A percentile compares a stretch with the other conserved stretches of the same genome.
These are phyloP conservation scores for Cryptoblepharus egeriae DNA, from an alignment of 2,797 vertebrate species.

Conservation along the genomic window DNA sequence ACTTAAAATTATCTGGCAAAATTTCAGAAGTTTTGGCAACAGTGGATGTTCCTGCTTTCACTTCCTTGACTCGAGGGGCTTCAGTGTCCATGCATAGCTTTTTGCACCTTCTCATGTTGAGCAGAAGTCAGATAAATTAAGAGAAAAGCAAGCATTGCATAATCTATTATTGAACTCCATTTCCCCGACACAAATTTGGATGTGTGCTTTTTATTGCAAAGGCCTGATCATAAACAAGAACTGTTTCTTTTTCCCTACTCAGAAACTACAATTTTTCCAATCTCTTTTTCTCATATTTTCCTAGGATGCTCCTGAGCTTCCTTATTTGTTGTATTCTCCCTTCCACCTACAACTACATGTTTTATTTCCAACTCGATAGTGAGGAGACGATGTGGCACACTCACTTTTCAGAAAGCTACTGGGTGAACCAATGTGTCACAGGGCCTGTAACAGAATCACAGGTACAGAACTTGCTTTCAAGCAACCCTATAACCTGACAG, in stretches of 20 bases:
- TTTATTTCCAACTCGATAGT: neutral
- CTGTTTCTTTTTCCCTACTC: conserved; percentile 1
- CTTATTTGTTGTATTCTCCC: neutral
- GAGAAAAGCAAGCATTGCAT: neutral
- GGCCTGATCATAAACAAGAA: neutral
- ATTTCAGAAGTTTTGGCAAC: neutral
- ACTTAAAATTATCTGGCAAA: neutral
- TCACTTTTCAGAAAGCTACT: neutral
- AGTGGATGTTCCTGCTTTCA: neutral
- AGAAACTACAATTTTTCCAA: neutral
- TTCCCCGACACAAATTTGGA: neutral
- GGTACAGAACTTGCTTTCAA: conserved; percentile 35
- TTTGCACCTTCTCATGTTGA: neutral
- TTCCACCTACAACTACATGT: conserved; percentile 5
- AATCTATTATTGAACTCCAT: neutral
- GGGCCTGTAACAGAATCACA: conserved; percentile 14
- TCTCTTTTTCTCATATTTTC: conserved; percentile 9
- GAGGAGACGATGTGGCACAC: neutral
- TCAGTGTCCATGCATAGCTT: neutral
- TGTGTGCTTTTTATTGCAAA: neutral
- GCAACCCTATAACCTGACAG: neutral
- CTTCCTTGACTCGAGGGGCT: neutral
- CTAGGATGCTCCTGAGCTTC: neutral
- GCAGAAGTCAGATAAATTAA: neutral
- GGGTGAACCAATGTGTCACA: neutral